Evolutionary conservation across 1,140 invertebrate genomes (phyloP).

Genomic region (Tetramorium alpestre): DNA sequence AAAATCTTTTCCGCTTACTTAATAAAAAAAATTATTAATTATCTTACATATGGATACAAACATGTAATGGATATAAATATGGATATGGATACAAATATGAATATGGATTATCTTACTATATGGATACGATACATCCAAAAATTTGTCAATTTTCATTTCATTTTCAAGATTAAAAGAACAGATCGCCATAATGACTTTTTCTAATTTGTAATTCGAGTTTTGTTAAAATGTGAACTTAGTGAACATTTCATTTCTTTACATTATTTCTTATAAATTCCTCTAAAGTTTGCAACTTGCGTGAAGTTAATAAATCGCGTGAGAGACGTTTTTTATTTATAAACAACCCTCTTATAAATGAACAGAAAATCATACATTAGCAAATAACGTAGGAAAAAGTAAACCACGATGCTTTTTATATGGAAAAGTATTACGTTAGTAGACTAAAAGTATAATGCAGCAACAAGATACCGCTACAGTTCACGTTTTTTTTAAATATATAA

Average conservation of each 20-base stretch:
- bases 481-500: not conserved
- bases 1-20: not conserved
- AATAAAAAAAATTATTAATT: not conserved
- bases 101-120: not conserved
- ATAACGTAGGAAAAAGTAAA: not conserved
- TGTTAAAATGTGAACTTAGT: not conserved
- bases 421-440: not conserved
- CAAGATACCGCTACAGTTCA: not conserved
- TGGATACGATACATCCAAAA: not conserved
- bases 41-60: not conserved
- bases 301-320: constrained; percentile 44
- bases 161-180: not conserved
- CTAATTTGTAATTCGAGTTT: not conserved
- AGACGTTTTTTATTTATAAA: constrained; percentile 22
- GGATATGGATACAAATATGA: too few species aligned
- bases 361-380: constrained; percentile 39
- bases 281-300: not conserved
- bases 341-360: constrained; percentile 10
- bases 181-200: not conserved
- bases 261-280: constrained; percentile 14
- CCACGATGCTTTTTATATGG: constrained; percentile 7
- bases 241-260: not conserved
- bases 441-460: constrained; percentile 2
- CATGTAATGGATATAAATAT: too few species aligned
- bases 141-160: not conserved